A percentile compares a stretch with the other conserved stretches of the same genome.
phyloP scores from a whole-genome alignment of 1,140 invertebrate species.

The Heliconius congener region DNA sequence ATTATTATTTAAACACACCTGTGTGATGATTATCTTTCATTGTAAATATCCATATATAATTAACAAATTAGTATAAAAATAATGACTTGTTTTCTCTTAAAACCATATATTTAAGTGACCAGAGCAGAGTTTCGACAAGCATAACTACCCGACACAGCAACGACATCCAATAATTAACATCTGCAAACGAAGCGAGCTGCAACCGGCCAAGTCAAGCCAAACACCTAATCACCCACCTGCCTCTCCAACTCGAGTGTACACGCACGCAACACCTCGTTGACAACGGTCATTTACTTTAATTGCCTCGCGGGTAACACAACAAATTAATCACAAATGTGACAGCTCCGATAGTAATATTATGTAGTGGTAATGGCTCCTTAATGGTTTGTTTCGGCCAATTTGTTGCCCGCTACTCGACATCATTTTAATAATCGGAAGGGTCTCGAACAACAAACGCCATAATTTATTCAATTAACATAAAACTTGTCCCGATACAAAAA shows the following conservation, averaged over 20 bases:
- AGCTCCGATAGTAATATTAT: constrained; percentile 62
- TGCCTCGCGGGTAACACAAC: constrained; percentile 56
- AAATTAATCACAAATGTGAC: constrained; percentile 75
- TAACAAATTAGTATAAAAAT: background rate
- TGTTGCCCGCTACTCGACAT: constrained; percentile 47
- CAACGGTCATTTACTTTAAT: constrained; percentile 67
- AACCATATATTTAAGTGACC: constrained; percentile 20
- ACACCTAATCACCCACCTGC: constrained; percentile 47
- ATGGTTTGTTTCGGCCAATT: constrained; percentile 47
- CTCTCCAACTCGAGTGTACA: constrained; percentile 39
- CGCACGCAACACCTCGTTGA: constrained; percentile 56
- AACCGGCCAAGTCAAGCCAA: constrained; percentile 28
- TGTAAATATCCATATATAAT: background rate
- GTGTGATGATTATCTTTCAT: background rate
- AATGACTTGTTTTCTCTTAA: constrained; percentile 21
- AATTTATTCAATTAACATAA: constrained; percentile 25
- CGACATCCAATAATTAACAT: constrained; percentile 52
- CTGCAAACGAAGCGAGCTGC: constrained; percentile 57
- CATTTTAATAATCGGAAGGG: constrained; percentile 40
- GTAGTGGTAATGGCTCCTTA: constrained; percentile 56
- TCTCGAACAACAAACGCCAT: constrained; percentile 28
- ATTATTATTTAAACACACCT: background rate
- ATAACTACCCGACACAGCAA: constrained; percentile 33
- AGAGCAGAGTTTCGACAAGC: background rate
- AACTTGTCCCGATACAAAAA: background rate